A percentile compares a stretch with the other conserved stretches of the same genome.
These are phyloP conservation scores for Dione juno DNA, from an alignment of 2,888 invertebrate genomes.

Conservation along the genomic window DNA sequence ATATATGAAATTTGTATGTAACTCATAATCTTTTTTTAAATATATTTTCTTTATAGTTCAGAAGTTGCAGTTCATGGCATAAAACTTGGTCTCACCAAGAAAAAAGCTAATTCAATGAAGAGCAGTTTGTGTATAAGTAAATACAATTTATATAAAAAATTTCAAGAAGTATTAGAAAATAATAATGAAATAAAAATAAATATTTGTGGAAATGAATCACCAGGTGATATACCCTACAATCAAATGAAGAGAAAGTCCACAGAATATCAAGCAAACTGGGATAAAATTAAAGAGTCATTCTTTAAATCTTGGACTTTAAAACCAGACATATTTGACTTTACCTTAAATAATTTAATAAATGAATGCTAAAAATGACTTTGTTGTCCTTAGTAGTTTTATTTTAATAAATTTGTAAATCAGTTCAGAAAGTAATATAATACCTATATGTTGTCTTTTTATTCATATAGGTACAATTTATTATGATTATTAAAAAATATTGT, in stretches of 20 bases:
- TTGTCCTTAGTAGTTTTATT: not conserved
- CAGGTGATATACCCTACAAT: slow-evolving; percentile 62
- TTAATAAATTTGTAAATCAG: too few species aligned
- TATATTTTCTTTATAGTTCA: slow-evolving; percentile 77
- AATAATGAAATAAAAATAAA: slow-evolving; percentile 54
- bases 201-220: slow-evolving; percentile 49
- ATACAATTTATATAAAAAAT: slow-evolving; percentile 78
- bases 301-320: slow-evolving; percentile 84
- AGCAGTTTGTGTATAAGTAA: slow-evolving; percentile 82
- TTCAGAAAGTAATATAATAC: too few species aligned
- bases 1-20: not conserved
- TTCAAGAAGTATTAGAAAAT: slow-evolving; percentile 66
- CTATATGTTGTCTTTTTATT: too few species aligned
- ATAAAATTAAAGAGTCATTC: slow-evolving; percentile 67
- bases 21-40: not conserved
- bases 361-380: not conserved
- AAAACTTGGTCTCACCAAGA: slow-evolving; percentile 91
- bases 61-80: slow-evolving; percentile 91
- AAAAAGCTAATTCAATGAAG: slow-evolving; percentile 69
- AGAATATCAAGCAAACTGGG: slow-evolving; percentile 67
- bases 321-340: slow-evolving; percentile 77
- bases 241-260: slow-evolving; percentile 68
- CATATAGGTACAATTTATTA: too few species aligned
- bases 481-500: too few species aligned
- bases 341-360: slow-evolving; percentile 50